Conservation (phyloP, 1,140 invertebrate species). For the Conus ventricosus region DNA sequence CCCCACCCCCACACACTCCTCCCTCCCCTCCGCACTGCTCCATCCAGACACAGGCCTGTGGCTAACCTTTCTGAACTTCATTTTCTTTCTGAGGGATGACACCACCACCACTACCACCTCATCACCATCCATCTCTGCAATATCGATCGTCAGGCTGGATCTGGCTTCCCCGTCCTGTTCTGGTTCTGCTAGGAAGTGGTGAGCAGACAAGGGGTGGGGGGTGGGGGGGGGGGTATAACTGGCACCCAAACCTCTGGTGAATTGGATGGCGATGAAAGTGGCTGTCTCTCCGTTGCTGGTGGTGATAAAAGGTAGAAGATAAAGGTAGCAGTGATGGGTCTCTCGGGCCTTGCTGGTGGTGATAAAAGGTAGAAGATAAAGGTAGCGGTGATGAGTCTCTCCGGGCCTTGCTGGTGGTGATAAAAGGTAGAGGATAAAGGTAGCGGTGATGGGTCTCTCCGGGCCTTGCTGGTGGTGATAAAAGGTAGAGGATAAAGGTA, state of each 20-base stretch:
- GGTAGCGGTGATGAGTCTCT: background rate
- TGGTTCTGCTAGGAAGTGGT: background rate
- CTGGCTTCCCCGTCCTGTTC: background rate
- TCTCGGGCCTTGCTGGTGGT: too few relatives aligned
- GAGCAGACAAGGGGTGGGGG: background rate
- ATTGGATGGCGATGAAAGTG: background rate
- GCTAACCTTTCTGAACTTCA: background rate
- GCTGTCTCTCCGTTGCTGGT: too few relatives aligned
- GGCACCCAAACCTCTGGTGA: background rate
- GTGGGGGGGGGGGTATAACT: background rate
- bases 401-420: too few relatives aligned
- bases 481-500: background rate
- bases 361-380: background rate
- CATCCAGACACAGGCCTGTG: background rate
- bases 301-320: background rate
- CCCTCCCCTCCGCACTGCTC: background rate
- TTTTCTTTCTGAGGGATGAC: background rate
- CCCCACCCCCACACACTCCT: background rate
- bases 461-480: too few relatives aligned
- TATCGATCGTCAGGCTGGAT: background rate
- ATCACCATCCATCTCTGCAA: background rate
- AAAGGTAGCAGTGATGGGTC: background rate
- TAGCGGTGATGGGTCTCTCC: background rate
- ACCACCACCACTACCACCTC: background rate
- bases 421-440: background rate